Conservation (phyloP, 1,140 invertebrate species). For the Lepidurus packardi region DNA sequence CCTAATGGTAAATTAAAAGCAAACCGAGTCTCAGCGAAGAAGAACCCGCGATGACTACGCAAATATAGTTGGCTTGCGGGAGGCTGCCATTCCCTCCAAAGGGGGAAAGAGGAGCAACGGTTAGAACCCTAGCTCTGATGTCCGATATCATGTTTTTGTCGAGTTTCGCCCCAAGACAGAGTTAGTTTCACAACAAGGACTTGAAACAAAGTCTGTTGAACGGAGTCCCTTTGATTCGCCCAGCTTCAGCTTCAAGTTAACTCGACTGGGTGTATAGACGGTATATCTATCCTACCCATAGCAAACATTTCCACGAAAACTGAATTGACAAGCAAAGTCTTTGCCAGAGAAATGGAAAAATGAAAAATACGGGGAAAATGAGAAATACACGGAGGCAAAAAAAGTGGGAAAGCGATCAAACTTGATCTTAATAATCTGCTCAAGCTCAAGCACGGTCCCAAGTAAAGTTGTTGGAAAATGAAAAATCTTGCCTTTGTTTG, state of each 20-base stretch:
- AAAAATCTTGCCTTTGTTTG: background rate
- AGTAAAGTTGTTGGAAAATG: constrained; percentile 11
- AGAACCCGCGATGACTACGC: background rate
- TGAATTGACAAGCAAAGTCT: too few relatives aligned
- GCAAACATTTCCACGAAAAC: background rate
- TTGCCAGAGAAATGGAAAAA: too few relatives aligned
- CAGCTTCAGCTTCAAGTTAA: background rate
- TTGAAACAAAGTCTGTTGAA: background rate
- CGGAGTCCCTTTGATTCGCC: background rate
- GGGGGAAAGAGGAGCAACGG: background rate
- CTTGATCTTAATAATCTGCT: constrained; percentile 17
- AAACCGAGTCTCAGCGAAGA: background rate
- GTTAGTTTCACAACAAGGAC: background rate
- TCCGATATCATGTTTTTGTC: background rate
- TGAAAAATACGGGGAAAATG: too few relatives aligned
- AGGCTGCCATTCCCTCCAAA: background rate
- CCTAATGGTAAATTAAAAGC: background rate
- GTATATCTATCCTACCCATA: background rate
- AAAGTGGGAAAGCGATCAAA: background rate
- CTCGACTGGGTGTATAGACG: background rate
- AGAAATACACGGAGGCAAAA: background rate
- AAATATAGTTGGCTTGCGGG: background rate
- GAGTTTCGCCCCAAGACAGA: background rate
- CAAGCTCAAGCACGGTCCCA: background rate
- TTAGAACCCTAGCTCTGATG: background rate